Conservation (phyloP, 2,113 vertebrate genomes). For the Salvelinus namaycush region DNA sequence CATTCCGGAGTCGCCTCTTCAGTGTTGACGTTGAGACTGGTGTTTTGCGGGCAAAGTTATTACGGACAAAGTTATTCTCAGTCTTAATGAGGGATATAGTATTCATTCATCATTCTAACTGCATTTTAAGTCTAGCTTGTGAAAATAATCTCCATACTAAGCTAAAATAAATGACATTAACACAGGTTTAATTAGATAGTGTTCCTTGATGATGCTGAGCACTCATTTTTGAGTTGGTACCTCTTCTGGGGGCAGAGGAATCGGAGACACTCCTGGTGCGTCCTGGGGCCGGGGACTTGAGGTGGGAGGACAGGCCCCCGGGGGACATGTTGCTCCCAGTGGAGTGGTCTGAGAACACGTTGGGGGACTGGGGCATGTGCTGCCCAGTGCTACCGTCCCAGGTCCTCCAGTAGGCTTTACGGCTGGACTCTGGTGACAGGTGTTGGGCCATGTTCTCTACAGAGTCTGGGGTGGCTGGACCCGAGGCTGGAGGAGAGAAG, state of each 20-base stretch:
- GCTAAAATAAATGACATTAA: too few relatives aligned
- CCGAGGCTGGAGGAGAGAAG: conserved; percentile 76
- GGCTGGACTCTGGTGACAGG: conserved; percentile 91
- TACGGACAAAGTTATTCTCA: too few relatives aligned
- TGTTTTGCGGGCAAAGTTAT: too few relatives aligned
- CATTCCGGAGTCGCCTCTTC: too few relatives aligned
- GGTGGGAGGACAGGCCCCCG: conserved; percentile 76
- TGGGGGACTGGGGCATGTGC: conserved; percentile 84
- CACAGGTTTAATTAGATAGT: too few relatives aligned
- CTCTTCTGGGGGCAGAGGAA: conserved; percentile 90
- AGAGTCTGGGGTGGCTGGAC: conserved; percentile 93
- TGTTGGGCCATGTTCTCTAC: conserved; percentile 89
- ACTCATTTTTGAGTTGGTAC: conserved; percentile 57
- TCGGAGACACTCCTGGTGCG: conserved; percentile 93
- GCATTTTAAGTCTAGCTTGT: too few relatives aligned
- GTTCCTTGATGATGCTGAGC: too few relatives aligned
- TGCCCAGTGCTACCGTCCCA: conserved; percentile 89
- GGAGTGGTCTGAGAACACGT: conserved; percentile 84
- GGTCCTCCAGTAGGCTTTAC: conserved; percentile 91
- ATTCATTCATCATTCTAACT: too few relatives aligned
- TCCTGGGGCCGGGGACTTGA: conserved; percentile 88
- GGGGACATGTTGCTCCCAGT: conserved; percentile 84
- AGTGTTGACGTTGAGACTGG: too few relatives aligned
- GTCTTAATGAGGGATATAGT: too few relatives aligned
- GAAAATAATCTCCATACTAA: too few relatives aligned